These are phyloP conservation scores for honey bee (Apis mellifera) DNA, from an alignment of 1,140 invertebrate genomes.

Conservation along the genomic window DNA sequence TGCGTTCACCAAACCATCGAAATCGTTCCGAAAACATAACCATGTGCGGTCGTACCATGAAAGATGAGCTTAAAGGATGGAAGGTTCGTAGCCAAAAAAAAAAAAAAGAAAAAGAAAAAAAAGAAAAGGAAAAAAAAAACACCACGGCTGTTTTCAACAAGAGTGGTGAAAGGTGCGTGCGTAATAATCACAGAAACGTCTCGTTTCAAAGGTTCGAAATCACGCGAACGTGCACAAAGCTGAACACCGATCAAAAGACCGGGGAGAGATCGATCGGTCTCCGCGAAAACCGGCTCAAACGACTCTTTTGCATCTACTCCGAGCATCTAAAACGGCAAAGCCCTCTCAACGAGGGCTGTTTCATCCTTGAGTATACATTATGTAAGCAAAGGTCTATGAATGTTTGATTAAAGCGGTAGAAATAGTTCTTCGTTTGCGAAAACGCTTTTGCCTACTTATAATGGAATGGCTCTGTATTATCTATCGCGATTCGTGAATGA, in stretches of 20 bases:
- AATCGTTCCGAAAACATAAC: neutral
- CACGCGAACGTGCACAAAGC: slow-evolving; percentile 33
- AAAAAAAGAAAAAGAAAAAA: neutral
- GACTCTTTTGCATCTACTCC: neutral
- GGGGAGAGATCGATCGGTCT: slow-evolving; percentile 9
- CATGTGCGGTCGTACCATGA: neutral
- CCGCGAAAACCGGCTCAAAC: neutral
- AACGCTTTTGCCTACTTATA: too few relatives aligned
- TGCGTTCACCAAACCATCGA: neutral
- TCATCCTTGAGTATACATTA: neutral
- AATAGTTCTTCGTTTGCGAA: neutral
- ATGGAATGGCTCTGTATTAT: too few relatives aligned
- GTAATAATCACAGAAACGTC: slow-evolving; percentile 34
- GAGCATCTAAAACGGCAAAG: neutral
- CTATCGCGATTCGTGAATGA: too few relatives aligned
- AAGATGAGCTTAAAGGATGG: neutral
- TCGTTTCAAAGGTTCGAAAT: neutral
- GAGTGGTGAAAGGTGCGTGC: too few relatives aligned
- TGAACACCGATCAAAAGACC: neutral
- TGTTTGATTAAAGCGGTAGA: neutral
- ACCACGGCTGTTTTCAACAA: neutral
- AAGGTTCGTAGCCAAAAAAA: neutral
- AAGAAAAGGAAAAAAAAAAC: neutral
- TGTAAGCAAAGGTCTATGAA: neutral
- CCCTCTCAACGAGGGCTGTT: neutral